These are phyloP conservation scores for Diaphora mendica DNA, from an alignment of 2,888 invertebrate genomes.

Conservation along the genomic window DNA sequence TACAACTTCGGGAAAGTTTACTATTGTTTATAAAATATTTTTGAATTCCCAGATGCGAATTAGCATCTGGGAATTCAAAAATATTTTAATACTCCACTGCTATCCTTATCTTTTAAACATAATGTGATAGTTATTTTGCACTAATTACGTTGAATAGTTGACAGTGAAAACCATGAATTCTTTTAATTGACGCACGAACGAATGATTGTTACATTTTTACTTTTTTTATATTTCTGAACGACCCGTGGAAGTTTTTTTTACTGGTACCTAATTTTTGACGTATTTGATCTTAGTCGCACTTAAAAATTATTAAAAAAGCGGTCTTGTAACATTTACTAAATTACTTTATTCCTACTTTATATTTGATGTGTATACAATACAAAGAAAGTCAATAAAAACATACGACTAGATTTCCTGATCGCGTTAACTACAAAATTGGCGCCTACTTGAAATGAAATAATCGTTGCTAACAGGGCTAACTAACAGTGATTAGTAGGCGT, in stretches of 20 bases:
- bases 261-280: no score
- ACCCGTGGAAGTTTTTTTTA: neutral
- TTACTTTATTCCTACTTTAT: neutral
- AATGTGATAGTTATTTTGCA: neutral
- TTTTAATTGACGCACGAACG: neutral
- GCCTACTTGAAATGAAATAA: neutral
- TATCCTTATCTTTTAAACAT: conserved; percentile 3
- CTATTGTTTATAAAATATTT: no score
- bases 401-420: neutral
- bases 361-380: neutral
- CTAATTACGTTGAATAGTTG: neutral
- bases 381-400: neutral
- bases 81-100: conserved; percentile 14
- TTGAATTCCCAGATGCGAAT: no score
- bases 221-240: neutral
- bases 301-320: neutral
- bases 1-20: conserved; percentile 41
- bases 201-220: neutral
- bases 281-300: neutral
- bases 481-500: conserved; percentile 1
- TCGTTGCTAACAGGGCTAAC: neutral
- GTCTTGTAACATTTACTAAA: neutral
- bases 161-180: neutral
- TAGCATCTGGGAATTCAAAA: neutral
- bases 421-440: neutral